phyloP scores from a whole-genome alignment of 1,140 invertebrate species.

The Panulirus ornatus region DNA sequence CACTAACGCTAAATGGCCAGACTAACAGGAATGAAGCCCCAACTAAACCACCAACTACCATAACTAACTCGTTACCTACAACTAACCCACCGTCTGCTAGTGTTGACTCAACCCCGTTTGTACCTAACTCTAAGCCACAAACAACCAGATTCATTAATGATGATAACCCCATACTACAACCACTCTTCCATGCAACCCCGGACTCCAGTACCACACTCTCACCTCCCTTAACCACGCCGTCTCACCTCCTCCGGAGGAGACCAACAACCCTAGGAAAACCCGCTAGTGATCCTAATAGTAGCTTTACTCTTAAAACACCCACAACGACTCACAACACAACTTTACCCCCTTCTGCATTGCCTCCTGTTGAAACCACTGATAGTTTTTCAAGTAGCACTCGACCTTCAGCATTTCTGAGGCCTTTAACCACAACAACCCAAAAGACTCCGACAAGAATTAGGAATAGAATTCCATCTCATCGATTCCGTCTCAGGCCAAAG shows the following conservation, averaged over 20 bases:
- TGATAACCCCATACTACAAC: neutral
- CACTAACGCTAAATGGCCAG: conserved; percentile 24
- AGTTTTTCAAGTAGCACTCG: neutral
- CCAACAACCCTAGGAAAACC: neutral
- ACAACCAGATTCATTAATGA: neutral
- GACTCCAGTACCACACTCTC: neutral
- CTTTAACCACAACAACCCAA: neutral
- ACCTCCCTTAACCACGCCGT: neutral
- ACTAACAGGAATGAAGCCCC: neutral
- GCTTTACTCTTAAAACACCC: neutral
- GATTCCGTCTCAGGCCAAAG: neutral
- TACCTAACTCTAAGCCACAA: neutral
- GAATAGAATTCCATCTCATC: neutral
- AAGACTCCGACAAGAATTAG: neutral
- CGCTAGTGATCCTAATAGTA: neutral
- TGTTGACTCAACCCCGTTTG: neutral
- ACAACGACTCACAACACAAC: neutral
- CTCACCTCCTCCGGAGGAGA: neutral
- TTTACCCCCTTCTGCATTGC: neutral
- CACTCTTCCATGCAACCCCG: neutral
- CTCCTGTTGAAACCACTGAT: neutral
- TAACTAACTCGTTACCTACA: neutral
- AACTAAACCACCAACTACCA: neutral
- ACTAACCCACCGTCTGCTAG: neutral
- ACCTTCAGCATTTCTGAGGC: neutral